Percentiles rank a stretch among this genome's conserved stretches.
Evolutionary conservation across 2,888 invertebrate species (phyloP).

Genomic region (Thymelicus acteon): DNA sequence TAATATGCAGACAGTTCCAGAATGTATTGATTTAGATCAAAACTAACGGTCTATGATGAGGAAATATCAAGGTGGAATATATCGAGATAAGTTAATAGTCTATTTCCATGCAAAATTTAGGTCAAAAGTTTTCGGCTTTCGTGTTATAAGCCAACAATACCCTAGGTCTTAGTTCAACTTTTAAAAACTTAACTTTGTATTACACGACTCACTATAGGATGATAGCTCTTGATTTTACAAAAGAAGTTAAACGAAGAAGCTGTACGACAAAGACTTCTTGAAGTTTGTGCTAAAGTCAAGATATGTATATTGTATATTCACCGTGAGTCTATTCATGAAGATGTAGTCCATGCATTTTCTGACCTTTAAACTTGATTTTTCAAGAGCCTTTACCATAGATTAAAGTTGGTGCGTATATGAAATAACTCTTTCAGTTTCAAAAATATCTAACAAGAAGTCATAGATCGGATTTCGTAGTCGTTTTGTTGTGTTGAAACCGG

Average conservation of each 20-base stretch:
- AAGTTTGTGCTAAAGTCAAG: slow-evolving; percentile 27
- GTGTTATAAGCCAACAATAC: slow-evolving; percentile 19
- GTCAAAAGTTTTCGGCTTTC: slow-evolving; percentile 12
- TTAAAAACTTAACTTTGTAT: slow-evolving; percentile 12
- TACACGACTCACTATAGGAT: slow-evolving; percentile 24
- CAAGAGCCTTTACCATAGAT: neutral
- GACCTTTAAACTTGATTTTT: slow-evolving; percentile 23
- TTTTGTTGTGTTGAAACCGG: too few species aligned
- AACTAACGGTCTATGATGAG: neutral
- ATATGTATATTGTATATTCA: slow-evolving; percentile 13
- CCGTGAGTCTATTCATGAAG: slow-evolving; percentile 18
- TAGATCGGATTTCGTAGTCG: too few species aligned
- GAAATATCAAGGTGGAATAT: neutral
- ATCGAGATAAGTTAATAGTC: neutral
- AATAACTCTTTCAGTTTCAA: neutral
- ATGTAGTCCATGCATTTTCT: slow-evolving; percentile 8
- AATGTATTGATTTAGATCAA: slow-evolving; percentile 45
- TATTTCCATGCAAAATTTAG: slow-evolving; percentile 6
- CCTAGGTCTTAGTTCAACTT: slow-evolving; percentile 12
- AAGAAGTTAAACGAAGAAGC: slow-evolving; percentile 11
- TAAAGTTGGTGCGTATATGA: neutral
- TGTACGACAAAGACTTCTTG: slow-evolving; percentile 30
- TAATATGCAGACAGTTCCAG: slow-evolving; percentile 16
- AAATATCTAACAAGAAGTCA: too few species aligned
- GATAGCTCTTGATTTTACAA: slow-evolving; percentile 35